These are phyloP conservation scores for Diachasmimorpha longicaudata DNA, from an alignment of 1,140 invertebrate species.

Conservation along the genomic window DNA sequence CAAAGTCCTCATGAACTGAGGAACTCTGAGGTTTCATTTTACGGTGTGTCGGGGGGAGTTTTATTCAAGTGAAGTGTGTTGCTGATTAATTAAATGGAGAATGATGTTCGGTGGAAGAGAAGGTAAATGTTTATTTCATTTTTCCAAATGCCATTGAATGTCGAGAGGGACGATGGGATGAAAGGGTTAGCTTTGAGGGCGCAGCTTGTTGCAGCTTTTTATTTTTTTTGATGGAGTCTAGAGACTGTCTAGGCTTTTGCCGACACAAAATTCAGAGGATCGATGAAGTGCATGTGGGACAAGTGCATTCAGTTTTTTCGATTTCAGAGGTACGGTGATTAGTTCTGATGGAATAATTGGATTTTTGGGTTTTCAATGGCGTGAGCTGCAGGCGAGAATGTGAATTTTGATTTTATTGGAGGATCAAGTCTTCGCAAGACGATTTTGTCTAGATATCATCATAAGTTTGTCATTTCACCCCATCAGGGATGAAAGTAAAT, in stretches of 20 bases:
- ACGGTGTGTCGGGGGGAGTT: neutral
- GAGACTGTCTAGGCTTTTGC: neutral
- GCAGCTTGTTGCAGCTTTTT: neutral
- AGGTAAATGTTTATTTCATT: slow-evolving; percentile 29
- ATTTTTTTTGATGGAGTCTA: neutral
- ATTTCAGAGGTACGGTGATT: too few relatives aligned
- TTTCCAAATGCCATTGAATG: neutral
- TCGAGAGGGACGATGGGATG: neutral
- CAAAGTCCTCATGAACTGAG: neutral
- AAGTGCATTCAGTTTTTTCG: too few relatives aligned
- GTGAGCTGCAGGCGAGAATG: too few relatives aligned
- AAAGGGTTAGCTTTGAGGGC: neutral
- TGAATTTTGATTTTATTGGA: too few relatives aligned
- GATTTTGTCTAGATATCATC: too few relatives aligned
- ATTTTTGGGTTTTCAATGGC: too few relatives aligned
- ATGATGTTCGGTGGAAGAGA: slow-evolving; percentile 45
- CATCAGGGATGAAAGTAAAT: too few relatives aligned
- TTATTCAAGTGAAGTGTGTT: slow-evolving; percentile 6
- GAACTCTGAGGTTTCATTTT: neutral
- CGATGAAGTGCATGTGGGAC: neutral
- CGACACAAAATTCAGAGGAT: neutral
- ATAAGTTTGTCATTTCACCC: too few relatives aligned
- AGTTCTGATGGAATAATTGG: too few relatives aligned
- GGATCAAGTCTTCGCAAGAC: too few relatives aligned
- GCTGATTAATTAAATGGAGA: slow-evolving; percentile 34